Evolutionary conservation across 2,797 vertebrate species (phyloP), one percentile per base, ranked within the genome.

Genomic region (Intellagama lesueurii): DNA sequence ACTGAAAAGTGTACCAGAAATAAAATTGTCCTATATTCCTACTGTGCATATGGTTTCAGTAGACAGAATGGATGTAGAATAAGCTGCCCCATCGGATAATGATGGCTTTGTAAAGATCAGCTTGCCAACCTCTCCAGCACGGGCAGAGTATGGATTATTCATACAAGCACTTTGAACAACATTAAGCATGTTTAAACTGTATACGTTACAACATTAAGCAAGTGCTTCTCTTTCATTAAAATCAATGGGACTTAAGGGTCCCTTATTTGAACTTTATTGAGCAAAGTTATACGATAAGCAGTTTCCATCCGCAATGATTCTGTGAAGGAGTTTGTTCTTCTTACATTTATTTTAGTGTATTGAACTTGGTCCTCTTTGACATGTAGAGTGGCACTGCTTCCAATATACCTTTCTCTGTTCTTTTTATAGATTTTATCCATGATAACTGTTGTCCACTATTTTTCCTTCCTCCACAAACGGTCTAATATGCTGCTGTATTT

Each of bases 21-120:
- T 79, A 49, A 52, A 79, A 79, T 52, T 79, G 30, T 52, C 77
- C 16, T 49, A 56, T 17, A 52, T 79, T 49, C 47, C 47, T 79
- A 79, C n/a, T 56, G 77, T 79, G 52, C 77, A 79, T 49, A 79
- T 79, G 49, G n/a, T 79, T 79, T 76, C 47, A 49, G 28, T 79
- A 49, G 77, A n/a, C n/a, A 79, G 12, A 44, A 19, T 79, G n/a
- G 47, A 79, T 16, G 19, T n/a, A 40, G 47, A 79, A 79, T 79
- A n/a, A 79, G 47, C 28, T 52, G 28, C 77, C 52, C 52, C 28
- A 30, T 79, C 30, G 47, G 52, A 49, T 16, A 79, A 79, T 30
- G 60, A 66, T 81, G 52, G 47, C n/a, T 56, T 79, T 79, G 52
- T 79, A 79, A 26, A 79, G 28, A 79, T 79, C 77, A 79, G n/a